Evolutionary conservation across 1,140 invertebrate species (phyloP).

Genomic region (Drosophila pandora): DNA sequence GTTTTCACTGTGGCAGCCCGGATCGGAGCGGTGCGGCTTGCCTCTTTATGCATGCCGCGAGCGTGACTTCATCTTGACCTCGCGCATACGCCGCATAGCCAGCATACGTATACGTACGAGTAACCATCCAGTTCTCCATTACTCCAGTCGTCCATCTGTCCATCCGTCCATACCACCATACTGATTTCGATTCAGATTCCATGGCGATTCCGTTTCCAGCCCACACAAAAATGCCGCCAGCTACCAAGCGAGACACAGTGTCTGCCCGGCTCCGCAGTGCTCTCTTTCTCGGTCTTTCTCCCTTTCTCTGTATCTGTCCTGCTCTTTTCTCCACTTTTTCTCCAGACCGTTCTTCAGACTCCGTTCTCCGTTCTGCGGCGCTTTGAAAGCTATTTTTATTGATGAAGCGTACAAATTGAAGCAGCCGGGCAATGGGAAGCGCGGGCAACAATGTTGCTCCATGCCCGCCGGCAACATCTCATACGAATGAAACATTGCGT

Average conservation of each 20-base stretch:
- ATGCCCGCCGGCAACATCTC: slow-evolving; percentile 33
- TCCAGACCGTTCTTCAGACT: slow-evolving; percentile 4
- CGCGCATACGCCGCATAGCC: slow-evolving; percentile 46
- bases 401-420: slow-evolving; percentile 66
- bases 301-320: not conserved
- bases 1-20: slow-evolving; percentile 29
- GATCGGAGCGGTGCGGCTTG: too few species aligned
- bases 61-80: slow-evolving; percentile 80
- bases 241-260: slow-evolving; percentile 62
- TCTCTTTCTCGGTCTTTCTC: not conserved
- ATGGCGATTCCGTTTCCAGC: slow-evolving; percentile 46
- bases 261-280: slow-evolving; percentile 40
- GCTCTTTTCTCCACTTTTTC: slow-evolving; percentile 3
- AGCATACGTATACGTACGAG: slow-evolving; percentile 39
- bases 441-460: slow-evolving; percentile 35
- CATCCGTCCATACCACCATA: slow-evolving; percentile 25
- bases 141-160: slow-evolving; percentile 21
- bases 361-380: slow-evolving; percentile 26
- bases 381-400: slow-evolving; percentile 78
- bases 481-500: slow-evolving; percentile 42
- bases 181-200: slow-evolving; percentile 27
- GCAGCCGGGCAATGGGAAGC: not conserved
- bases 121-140: slow-evolving; percentile 29
- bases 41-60: slow-evolving; percentile 54
- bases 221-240: slow-evolving; percentile 51